These are phyloP conservation scores for Morone chrysops DNA, from an alignment of 2,113 vertebrate genomes.

Conservation along the genomic window DNA sequence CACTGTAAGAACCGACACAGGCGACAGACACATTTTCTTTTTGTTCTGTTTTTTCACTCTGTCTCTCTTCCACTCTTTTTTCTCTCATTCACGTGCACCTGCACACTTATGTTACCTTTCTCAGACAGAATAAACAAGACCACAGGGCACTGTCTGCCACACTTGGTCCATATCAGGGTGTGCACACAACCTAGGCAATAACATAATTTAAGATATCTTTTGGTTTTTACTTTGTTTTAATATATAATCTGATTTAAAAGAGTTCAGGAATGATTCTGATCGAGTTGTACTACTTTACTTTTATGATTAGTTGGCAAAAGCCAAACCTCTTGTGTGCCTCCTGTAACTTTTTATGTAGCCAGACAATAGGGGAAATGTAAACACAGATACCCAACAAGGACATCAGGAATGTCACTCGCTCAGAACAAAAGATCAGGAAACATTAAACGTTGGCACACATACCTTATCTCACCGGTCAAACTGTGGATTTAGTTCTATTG, in stretches of 20 bases:
- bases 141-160: not conserved
- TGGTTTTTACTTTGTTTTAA: not conserved
- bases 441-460: constrained; percentile 23
- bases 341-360: constrained; percentile 26
- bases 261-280: not conserved
- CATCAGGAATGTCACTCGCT: constrained; percentile 57
- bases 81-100: not conserved
- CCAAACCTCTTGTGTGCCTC: not conserved
- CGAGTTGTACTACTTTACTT: not conserved
- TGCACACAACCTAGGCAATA: not conserved
- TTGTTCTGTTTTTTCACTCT: not conserved
- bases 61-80: not conserved
- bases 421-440: constrained; percentile 54
- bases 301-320: not conserved
- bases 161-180: not conserved
- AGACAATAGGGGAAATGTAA: constrained; percentile 39
- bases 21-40: not conserved
- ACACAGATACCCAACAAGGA: constrained; percentile 56
- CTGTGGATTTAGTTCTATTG: constrained; percentile 3
- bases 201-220: not conserved
- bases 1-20: not conserved
- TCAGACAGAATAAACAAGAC: constrained; percentile 4
- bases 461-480: constrained; percentile 53
- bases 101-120: not conserved
- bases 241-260: not conserved